Percentiles rank a stretch among this genome's conserved stretches.
Conservation (phyloP, 2,113 vertebrate species). For the Mastomys coucha region DNA sequence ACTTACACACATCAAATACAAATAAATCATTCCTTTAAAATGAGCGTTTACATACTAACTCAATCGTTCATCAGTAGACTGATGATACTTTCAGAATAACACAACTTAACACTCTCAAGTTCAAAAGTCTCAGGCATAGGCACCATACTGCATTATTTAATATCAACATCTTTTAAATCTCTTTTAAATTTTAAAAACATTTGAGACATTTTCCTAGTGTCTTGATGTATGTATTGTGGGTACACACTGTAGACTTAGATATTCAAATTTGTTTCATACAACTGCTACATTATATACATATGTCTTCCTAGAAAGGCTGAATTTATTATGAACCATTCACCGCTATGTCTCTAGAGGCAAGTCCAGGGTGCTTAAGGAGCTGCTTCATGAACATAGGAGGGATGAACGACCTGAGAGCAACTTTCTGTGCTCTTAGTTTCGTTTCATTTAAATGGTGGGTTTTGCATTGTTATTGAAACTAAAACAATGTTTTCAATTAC, state of each 20-base stretch:
- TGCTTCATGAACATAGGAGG: background rate
- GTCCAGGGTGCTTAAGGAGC: background rate
- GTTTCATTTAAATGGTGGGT: conserved; percentile 12
- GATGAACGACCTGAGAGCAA: background rate
- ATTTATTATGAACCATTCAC: background rate
- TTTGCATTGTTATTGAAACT: conserved; percentile 60
- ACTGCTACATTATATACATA: background rate
- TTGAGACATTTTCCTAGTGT: background rate
- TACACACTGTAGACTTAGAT: background rate
- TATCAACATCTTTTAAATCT: background rate
- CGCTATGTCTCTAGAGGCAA: background rate
- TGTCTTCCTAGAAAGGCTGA: background rate
- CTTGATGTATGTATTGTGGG: background rate
- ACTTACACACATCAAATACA: background rate
- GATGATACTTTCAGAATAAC: background rate
- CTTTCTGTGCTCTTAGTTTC: background rate
- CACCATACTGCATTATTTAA: conserved; percentile 1
- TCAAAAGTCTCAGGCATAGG: background rate
- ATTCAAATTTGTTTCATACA: background rate
- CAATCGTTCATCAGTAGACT: background rate
- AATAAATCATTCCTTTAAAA: background rate
- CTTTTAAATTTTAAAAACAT: background rate
- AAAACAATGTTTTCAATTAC: conserved; percentile 71
- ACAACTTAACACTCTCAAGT: conserved; percentile 4
- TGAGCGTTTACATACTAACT: background rate